Percentiles rank a stretch among this genome's conserved stretches.
Conservation (phyloP, 23 tunicate genomes). For the Clavelina lepadiformis region DNA sequence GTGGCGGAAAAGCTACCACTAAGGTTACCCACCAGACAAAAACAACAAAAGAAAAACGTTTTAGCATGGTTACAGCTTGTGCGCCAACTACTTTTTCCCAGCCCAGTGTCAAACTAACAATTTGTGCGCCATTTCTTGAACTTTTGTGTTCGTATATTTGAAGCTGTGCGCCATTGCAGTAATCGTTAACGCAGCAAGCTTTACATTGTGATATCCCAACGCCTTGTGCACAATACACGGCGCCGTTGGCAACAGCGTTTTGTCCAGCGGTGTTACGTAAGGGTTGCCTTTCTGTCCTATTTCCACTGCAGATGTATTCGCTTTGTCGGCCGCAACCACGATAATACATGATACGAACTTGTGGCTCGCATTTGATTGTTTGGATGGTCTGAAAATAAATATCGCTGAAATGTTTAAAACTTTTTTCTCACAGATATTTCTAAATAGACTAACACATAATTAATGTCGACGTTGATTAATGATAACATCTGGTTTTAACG, state of each 20-base stretch:
- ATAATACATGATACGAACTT: constrained; percentile 6
- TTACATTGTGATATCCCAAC: constrained; percentile 22
- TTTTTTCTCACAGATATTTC: too few relatives aligned
- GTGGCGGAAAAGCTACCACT: constrained; percentile 2
- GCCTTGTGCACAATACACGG: constrained; percentile 29
- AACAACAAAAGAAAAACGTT: not conserved
- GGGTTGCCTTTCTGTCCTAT: constrained; percentile 2
- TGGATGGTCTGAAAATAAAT: constrained; percentile 20
- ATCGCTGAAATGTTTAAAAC: too few relatives aligned
- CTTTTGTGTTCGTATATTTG: too few relatives aligned
- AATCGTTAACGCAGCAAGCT: constrained; percentile 24
- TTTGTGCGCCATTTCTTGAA: too few relatives aligned
- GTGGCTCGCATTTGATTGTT: constrained; percentile 4
- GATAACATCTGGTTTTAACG: too few relatives aligned
- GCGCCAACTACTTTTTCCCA: too few relatives aligned
- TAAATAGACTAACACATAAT: not conserved
- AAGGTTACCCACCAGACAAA: constrained; percentile 4
- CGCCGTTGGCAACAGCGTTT: constrained; percentile 10
- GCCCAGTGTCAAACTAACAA: too few relatives aligned
- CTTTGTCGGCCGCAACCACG: constrained; percentile 24
- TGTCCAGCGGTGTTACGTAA: constrained; percentile 42
- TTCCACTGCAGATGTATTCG: constrained; percentile 9
- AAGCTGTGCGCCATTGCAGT: constrained; percentile 27
- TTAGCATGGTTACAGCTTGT: not conserved
- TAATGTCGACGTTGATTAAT: too few relatives aligned